Evolutionary conservation across 2,113 vertebrate species (phyloP).

Genomic region (Pithys albifrons): DNA sequence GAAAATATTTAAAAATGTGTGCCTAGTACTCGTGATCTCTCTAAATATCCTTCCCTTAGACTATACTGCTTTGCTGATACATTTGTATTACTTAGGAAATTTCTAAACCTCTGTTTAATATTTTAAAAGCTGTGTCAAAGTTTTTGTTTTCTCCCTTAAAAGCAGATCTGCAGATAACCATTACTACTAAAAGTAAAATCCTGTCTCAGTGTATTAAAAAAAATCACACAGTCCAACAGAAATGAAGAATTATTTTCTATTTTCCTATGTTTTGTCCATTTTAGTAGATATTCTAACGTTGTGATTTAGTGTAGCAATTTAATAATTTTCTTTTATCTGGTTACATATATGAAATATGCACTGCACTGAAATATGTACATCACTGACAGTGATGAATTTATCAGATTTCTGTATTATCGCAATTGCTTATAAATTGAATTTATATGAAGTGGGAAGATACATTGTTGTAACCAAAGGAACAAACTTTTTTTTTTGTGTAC

Average conservation of each 20-base stretch:
- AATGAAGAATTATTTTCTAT: neutral
- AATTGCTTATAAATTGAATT: neutral
- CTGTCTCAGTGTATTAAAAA: neutral
- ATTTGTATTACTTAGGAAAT: neutral
- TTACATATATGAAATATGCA: neutral
- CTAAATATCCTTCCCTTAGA: neutral
- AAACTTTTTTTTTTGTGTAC: neutral
- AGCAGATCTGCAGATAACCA: neutral
- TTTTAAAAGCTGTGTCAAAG: neutral
- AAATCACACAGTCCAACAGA: neutral
- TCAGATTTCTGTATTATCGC: neutral
- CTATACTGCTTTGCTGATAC: neutral
- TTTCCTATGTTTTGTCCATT: neutral
- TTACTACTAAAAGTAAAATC: neutral
- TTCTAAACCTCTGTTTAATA: neutral
- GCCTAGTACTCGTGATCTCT: neutral
- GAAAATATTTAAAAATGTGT: neutral
- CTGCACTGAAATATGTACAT: neutral
- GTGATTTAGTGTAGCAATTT: neutral
- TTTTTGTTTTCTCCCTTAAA: neutral
- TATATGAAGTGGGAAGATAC: neutral
- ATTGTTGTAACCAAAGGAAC: neutral
- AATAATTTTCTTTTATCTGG: neutral
- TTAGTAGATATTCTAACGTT: neutral
- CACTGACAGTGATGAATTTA: neutral